Percentiles rank a stretch among this genome's conserved stretches.
phyloP scores from a whole-genome alignment of 2,797 vertebrate genomes.

The Setipinna tenuifilis region DNA sequence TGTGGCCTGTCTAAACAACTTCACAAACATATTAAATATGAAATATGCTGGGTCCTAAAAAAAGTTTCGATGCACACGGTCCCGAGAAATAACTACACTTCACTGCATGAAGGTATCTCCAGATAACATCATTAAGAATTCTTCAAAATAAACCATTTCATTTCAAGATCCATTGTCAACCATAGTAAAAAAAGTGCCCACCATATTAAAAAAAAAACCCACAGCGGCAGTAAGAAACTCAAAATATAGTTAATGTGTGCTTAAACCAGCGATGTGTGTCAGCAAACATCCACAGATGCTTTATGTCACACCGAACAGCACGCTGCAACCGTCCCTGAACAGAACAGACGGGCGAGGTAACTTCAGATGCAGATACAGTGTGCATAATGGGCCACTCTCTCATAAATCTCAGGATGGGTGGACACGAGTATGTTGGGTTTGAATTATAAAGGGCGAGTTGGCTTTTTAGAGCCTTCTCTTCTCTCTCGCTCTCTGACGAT shows the following conservation, averaged over 20 bases:
- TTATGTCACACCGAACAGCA: background rate
- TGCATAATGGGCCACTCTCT: background rate
- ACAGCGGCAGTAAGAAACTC: background rate
- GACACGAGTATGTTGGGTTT: background rate
- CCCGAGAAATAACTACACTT: background rate
- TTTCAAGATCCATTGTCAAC: background rate
- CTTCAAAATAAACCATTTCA: background rate
- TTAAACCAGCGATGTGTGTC: slow-evolving; percentile 14
- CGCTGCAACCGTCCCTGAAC: background rate
- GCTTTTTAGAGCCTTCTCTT: background rate
- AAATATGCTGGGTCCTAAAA: slow-evolving; percentile 17
- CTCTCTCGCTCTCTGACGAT: background rate
- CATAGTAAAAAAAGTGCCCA: background rate
- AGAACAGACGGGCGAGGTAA: background rate
- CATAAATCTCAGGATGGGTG: background rate
- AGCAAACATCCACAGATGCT: slow-evolving; percentile 19
- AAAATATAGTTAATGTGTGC: slow-evolving; percentile 17
- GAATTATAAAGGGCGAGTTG: slow-evolving; percentile 21
- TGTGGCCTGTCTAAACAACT: slow-evolving; percentile 13
- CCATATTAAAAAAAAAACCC: slow-evolving; percentile 4
- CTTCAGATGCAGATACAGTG: background rate
- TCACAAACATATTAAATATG: slow-evolving; percentile 13
- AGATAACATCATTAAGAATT: slow-evolving; percentile 9
- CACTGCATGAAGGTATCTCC: background rate
- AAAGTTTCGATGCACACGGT: background rate